Conservation (phyloP, 2,888 invertebrate species). For the Autographa gamma region DNA sequence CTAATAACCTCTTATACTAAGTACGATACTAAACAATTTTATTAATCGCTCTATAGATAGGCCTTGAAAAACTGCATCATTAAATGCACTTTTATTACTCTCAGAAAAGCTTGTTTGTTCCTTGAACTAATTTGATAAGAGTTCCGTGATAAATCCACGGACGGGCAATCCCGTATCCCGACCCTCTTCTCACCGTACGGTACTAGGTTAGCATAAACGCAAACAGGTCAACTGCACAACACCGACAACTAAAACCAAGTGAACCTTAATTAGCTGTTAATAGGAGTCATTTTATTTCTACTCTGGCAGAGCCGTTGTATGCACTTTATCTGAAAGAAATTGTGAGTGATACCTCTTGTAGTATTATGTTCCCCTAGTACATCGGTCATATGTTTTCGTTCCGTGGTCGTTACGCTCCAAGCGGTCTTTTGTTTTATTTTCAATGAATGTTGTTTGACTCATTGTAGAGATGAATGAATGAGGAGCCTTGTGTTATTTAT, state of each 20-base stretch:
- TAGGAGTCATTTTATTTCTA: constrained; percentile 33
- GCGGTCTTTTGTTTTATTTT: constrained; percentile 45
- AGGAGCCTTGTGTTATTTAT: constrained; percentile 11
- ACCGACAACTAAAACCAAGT: background rate
- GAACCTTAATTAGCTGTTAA: constrained; percentile 6
- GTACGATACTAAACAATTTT: background rate
- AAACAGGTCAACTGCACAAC: constrained; percentile 32
- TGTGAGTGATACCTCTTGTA: constrained; percentile 29
- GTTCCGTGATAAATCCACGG: constrained; percentile 43
- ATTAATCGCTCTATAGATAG: background rate
- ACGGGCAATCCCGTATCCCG: constrained; percentile 70
- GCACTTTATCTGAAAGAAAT: constrained; percentile 21
- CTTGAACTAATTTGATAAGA: constrained; percentile 20
- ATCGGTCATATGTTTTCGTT: constrained; percentile 72
- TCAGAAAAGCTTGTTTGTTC: constrained; percentile 11
- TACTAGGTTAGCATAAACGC: constrained; percentile 67
- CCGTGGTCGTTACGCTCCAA: constrained; percentile 61
- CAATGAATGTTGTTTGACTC: constrained; percentile 20
- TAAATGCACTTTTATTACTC: background rate
- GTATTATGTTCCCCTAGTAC: constrained; percentile 65
- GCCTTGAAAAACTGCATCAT: background rate
- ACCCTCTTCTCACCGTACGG: constrained; percentile 64
- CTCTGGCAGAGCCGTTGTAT: background rate
- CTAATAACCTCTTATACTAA: background rate
- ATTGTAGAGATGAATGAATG: constrained; percentile 24